Conservation (phyloP, 2,797 vertebrate species). For the Gymnoscopelus microlampas region DNA sequence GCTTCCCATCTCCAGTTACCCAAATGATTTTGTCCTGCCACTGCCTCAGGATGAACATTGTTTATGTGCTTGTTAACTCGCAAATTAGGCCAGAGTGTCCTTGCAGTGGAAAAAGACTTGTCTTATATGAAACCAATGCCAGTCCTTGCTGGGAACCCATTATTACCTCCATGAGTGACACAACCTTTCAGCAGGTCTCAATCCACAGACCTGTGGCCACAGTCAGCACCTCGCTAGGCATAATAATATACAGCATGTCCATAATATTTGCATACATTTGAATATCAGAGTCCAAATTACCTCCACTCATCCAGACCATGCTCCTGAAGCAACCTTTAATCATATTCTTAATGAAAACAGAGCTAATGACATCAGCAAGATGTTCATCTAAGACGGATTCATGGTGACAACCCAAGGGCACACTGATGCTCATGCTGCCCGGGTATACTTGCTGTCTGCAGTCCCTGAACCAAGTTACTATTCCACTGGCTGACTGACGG, state of each 20-base stretch:
- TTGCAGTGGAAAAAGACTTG: conserved; percentile 72
- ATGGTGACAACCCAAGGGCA: conserved; percentile 50
- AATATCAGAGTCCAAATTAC: conserved; percentile 59
- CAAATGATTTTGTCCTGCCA: conserved; percentile 52
- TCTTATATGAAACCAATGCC: conserved; percentile 65
- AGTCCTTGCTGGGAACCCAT: conserved; percentile 47
- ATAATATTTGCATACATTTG: conserved; percentile 56
- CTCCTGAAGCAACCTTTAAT: conserved; percentile 43
- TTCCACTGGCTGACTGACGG: conserved; percentile 63
- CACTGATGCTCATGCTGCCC: not conserved
- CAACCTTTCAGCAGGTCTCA: conserved; percentile 58
- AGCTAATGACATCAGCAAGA: conserved; percentile 13
- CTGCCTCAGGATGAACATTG: conserved; percentile 65
- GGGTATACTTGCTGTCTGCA: conserved; percentile 45
- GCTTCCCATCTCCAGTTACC: conserved; percentile 48
- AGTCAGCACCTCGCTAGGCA: conserved; percentile 24
- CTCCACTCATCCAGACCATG: conserved; percentile 7
- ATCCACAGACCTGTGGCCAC: conserved; percentile 35
- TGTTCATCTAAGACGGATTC: conserved; percentile 33
- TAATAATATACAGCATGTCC: conserved; percentile 37
- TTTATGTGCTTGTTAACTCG: conserved; percentile 79
- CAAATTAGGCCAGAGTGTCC: conserved; percentile 82
- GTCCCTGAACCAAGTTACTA: conserved; percentile 57
- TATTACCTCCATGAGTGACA: conserved; percentile 45
- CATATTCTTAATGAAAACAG: conserved; percentile 32